phyloP scores from a whole-genome alignment of 2,113 vertebrate species.

The Eolophus roseicapilla region DNA sequence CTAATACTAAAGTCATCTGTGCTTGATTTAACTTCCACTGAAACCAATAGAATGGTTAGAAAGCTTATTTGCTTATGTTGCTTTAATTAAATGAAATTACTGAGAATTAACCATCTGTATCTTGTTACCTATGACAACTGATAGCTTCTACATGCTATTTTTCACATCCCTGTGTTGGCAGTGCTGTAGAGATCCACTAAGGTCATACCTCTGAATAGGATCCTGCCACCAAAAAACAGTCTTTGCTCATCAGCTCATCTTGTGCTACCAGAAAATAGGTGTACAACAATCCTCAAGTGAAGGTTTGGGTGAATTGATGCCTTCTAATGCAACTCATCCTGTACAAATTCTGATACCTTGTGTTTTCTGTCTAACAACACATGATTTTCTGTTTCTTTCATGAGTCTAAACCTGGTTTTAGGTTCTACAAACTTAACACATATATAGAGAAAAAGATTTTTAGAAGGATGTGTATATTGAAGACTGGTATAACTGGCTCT shows the following conservation, averaged over 20 bases:
- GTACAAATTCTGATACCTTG: background rate
- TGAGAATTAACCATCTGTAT: background rate
- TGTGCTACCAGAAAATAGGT: background rate
- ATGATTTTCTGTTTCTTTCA: background rate
- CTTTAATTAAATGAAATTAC: background rate
- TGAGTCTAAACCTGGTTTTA: background rate
- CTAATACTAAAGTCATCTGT: background rate
- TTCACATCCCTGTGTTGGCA: background rate
- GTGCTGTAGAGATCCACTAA: background rate
- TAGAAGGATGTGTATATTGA: background rate
- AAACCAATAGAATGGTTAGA: background rate
- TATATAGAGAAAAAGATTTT: background rate
- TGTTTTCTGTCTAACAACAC: background rate
- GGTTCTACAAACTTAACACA: background rate
- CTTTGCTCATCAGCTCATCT: too few relatives aligned
- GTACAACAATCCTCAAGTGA: background rate
- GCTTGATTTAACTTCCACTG: background rate
- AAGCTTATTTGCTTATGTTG: background rate
- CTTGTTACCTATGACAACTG: background rate
- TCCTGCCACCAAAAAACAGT: background rate
- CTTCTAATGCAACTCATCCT: background rate
- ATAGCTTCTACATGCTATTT: background rate
- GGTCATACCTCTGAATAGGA: background rate
- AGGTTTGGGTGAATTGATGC: background rate
- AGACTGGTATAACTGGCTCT: background rate